Evolutionary conservation across 2,888 invertebrate species (phyloP), one percentile per base, ranked within the genome.

Genomic region (Chymomyza procnemis): DNA sequence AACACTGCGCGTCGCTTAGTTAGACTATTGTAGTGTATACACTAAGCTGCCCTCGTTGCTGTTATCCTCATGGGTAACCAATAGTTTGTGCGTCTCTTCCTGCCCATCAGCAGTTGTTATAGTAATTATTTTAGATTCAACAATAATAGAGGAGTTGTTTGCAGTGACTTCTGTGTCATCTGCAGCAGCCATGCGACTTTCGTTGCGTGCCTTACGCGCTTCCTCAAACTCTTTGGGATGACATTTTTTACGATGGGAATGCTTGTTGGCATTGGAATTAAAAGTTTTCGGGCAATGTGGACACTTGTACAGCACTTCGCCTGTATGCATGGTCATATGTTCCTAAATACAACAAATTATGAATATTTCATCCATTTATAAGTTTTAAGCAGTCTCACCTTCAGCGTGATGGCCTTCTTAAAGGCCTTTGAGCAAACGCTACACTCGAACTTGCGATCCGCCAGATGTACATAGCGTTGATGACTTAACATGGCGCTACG

Each of bases 261-360:
- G 90, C 88, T 90, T 90, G 69, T 91, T 91, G 2, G 90, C 90
- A 79, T 90, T 90, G 4, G 91, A 91, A 67, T 91, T 91, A 71
- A 91, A 91, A 16, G 88, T 90, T 78, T 85, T 87, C 2, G 88
- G 74, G 72, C 90, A 90, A 74, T 88, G 86, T 0, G 87, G 87
- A 60, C 91, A 91, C 61, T 87, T 90, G 72, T 91, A 91, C 3
- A 91, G 74, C 61, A 89, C 89, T 68, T 91, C 90, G 4, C 83
- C 83, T 1, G 91, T 91, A 47, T 91, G 91, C 14, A 87, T 88
- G 16, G 91, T 88, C 88, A 91, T 90, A 71, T 91, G 91, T 71
- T 91, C 91, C 87, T 88, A 57, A 1, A 76, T 64, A 4, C 56
- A 12, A 54, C 3, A 46, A 22, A n/a, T n/a, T n/a, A n/a, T n/a